Percentiles rank a stretch among this genome's conserved stretches.
phyloP scores from a whole-genome alignment of 1,140 invertebrate species.

The Leptinotarsa defecta region DNA sequence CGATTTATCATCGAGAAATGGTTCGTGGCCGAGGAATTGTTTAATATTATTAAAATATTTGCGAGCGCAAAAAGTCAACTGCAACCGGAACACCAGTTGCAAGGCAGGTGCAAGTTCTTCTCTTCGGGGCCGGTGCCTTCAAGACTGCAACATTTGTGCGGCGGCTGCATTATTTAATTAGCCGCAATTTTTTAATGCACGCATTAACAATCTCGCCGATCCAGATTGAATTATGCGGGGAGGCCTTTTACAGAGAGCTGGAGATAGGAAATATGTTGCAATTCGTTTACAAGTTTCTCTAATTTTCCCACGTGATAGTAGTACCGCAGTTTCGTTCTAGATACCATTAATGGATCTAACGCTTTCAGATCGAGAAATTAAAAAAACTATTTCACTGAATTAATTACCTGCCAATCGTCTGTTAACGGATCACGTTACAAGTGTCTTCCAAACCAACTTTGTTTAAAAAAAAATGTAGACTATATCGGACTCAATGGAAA shows the following conservation, averaged over 20 bases:
- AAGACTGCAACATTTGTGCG: constrained; percentile 42
- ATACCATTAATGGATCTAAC: constrained; percentile 16
- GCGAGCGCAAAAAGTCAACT: constrained; percentile 40
- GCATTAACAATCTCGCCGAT: constrained; percentile 46
- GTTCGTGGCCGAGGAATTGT: constrained; percentile 44
- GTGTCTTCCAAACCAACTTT: neutral
- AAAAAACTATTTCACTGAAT: constrained; percentile 13
- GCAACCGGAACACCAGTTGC: constrained; percentile 46
- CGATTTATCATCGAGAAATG: constrained; percentile 47
- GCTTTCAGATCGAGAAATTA: constrained; percentile 17
- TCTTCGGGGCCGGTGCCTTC: constrained; percentile 40
- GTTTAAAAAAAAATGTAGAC: too few relatives aligned
- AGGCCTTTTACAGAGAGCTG: constrained; percentile 43
- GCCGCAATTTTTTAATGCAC: constrained; percentile 45
- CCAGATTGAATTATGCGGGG: constrained; percentile 41
- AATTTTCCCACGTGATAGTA: constrained; percentile 44
- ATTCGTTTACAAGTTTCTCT: constrained; percentile 42
- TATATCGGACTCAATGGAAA: too few relatives aligned
- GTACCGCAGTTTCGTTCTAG: constrained; percentile 22
- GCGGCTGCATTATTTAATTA: constrained; percentile 50
- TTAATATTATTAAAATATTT: constrained; percentile 55
- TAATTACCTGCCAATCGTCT: neutral
- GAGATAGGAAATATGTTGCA: constrained; percentile 37
- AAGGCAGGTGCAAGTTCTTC: constrained; percentile 50
- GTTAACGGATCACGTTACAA: constrained; percentile 11